Base-by-base conservation (phyloP, 2,113 vertebrate species). In the Hydrolagus affinis region DNA sequence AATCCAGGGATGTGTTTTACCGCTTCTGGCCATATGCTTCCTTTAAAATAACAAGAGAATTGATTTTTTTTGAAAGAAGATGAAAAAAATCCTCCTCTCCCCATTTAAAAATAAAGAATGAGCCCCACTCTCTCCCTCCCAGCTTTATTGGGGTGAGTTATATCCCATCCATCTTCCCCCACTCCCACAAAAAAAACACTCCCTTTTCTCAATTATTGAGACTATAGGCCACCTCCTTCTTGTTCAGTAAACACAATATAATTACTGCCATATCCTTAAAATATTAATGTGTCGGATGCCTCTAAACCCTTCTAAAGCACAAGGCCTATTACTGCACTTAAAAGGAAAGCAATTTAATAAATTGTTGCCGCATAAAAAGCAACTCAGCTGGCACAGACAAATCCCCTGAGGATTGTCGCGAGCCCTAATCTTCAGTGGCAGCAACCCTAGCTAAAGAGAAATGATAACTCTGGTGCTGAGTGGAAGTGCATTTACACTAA, bases 201-300 rank as follows among this genome's bases (percentile, higher is more conserved):
- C 89, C 90, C 90, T 85, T 70, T 70, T 76, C 91, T 89, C 87
- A 90, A 85, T 76, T 85, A 89, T 88, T 90, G 89, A 88, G 89
- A 68, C 90, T 92, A 91, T 15, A 83, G 66, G 10, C 62, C 30
- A 32, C 70, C 91, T 93, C 94, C 92, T 44, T 88, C 92, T 94
- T 92, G 91, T 95, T 95, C 94, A 92, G 92, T 94, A 94, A 94
- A 94, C 93, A 94, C 93, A 94, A 94, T 93, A 91, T 94, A 92
- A 92, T 92, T 93, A 93, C 90, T 93, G 91, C 92, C 93, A 93
- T 91, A 92, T 91, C 88, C 89, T 93, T 94, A 93, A 94, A 95
- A 94, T 94, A 94, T 95, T 95, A 95, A 95, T 93, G 91, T 90
- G 89, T 87, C 94, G 92, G 91, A 94, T 93, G 93, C 93, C 92